Conservation (phyloP, 2,797 vertebrate species). For the Fringilla coelebs region DNA sequence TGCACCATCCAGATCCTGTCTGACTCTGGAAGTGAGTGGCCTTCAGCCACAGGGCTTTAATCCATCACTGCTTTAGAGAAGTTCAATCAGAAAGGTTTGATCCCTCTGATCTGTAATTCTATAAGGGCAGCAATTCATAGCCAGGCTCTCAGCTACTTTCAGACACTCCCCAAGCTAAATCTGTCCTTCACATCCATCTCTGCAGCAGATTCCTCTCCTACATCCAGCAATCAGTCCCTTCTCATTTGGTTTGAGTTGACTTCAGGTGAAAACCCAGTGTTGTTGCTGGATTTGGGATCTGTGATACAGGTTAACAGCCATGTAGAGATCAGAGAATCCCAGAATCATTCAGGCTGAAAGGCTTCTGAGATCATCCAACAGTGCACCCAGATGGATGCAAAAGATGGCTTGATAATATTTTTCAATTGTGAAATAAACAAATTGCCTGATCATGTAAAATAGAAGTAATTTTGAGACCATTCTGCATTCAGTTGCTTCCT, state of each 20-base stretch:
- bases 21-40: neutral
- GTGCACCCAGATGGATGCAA: neutral
- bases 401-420: neutral
- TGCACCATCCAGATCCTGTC: neutral
- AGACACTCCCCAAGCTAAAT: neutral
- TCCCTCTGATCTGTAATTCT: neutral
- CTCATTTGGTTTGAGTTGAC: neutral
- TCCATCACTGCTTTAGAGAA: neutral
- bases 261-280: neutral
- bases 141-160: neutral
- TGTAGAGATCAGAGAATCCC: neutral
- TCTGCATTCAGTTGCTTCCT: neutral
- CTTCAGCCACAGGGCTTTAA: neutral
- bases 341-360: neutral
- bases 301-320: neutral
- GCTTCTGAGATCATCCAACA: neutral
- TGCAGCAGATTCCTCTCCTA: neutral
- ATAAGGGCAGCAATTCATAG: neutral
- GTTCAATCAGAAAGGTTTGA: neutral
- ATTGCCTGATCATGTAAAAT: neutral
- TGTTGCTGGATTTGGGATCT: neutral
- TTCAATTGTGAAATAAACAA: neutral
- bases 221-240: neutral
- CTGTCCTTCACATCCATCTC: neutral
- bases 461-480: neutral